phyloP scores from a whole-genome alignment of 2,113 vertebrate species.

The Mugil cephalus region DNA sequence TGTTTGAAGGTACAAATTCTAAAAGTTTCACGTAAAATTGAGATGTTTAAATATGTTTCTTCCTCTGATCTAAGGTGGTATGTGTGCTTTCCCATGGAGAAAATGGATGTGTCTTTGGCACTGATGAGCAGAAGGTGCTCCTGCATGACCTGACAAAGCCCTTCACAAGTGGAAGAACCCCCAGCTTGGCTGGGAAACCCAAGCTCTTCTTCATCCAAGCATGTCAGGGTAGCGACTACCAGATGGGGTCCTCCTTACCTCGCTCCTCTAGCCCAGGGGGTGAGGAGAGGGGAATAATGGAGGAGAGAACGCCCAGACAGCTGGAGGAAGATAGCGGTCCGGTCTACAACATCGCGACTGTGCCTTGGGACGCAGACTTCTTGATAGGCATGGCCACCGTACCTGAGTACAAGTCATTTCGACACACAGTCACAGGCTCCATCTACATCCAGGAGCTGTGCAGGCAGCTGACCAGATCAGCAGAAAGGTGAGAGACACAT shows the following conservation, averaged over 20 bases:
- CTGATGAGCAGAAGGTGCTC: conserved; percentile 64
- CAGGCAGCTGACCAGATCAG: conserved; percentile 66
- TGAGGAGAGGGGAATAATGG: neutral
- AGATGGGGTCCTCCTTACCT: conserved; percentile 65
- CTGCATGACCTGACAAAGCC: conserved; percentile 67
- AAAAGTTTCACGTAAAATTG: no score
- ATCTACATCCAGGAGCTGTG: conserved; percentile 88
- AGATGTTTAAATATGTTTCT: neutral
- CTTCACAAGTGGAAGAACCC: conserved; percentile 79
- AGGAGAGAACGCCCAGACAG: accelerated
- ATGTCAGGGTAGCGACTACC: conserved; percentile 84
- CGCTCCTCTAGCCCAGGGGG: neutral
- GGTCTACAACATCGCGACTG: neutral
- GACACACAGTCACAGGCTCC: conserved; percentile 64
- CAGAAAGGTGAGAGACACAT: conserved; percentile 62
- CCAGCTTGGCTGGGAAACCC: conserved; percentile 86
- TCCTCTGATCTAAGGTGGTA: conserved; percentile 62
- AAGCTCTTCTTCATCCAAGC: conserved; percentile 95
- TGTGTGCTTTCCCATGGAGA: conserved; percentile 85
- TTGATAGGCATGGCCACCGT: conserved; percentile 86
- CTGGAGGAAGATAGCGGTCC: conserved; percentile 67
- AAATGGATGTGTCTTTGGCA: conserved; percentile 76
- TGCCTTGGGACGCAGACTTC: conserved; percentile 82
- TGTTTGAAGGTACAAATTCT: accelerated
- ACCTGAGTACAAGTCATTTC: conserved; percentile 68